phyloP scores from a whole-genome alignment of 1,140 invertebrate genomes.

The Drosophila takahashii region DNA sequence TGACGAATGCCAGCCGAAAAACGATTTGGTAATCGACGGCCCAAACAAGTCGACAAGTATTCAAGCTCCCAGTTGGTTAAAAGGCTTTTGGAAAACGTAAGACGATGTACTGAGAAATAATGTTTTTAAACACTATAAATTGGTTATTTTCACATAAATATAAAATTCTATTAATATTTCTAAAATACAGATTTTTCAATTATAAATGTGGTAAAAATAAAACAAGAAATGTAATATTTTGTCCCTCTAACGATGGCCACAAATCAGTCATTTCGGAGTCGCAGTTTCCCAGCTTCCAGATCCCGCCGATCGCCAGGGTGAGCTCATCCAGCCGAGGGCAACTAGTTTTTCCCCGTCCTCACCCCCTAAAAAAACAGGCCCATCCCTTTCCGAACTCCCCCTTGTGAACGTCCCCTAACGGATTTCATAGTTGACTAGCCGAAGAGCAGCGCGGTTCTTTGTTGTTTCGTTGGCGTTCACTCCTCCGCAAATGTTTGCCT shows the following conservation, averaged over 20 bases:
- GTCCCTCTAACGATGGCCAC: constrained; percentile 35
- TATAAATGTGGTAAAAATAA: constrained; percentile 7
- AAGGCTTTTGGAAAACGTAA: constrained; percentile 1
- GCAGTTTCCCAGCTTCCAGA: constrained; percentile 40
- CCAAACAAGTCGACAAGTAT: constrained; percentile 47
- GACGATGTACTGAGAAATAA: too few relatives aligned
- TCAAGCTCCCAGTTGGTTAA: constrained; percentile 20
- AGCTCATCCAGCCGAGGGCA: constrained; percentile 65
- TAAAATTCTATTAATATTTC: too few relatives aligned
- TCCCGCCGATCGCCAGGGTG: constrained; percentile 48
- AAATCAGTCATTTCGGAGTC: constrained; percentile 72
- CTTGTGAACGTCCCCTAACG: background rate
- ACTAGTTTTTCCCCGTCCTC: constrained; percentile 55
- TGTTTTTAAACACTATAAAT: too few relatives aligned
- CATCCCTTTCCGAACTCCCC: constrained; percentile 18
- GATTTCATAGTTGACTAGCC: constrained; percentile 33
- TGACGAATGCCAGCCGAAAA: constrained; percentile 72
- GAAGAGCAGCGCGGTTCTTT: constrained; percentile 37
- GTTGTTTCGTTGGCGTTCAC: constrained; percentile 37
- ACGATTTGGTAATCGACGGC: constrained; percentile 63
- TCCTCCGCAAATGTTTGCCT: constrained; percentile 65
- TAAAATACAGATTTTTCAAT: too few relatives aligned
- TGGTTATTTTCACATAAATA: too few relatives aligned
- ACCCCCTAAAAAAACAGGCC: constrained; percentile 22
- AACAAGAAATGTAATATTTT: constrained; percentile 5